Conservation (phyloP, 1,140 invertebrate species). For the Agrypnia vestita region DNA sequence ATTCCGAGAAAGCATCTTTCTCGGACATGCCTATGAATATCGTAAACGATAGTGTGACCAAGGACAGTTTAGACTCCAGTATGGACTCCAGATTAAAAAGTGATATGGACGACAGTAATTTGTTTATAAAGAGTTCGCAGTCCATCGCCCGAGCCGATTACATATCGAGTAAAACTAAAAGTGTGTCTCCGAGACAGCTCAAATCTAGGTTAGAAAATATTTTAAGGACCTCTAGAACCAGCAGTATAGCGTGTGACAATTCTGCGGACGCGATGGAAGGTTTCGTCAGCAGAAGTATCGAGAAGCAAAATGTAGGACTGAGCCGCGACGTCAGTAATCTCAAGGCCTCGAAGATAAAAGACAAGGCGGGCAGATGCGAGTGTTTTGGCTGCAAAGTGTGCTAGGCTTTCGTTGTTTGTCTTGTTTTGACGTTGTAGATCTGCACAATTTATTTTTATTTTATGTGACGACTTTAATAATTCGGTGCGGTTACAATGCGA, state of each 20-base stretch:
- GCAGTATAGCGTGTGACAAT: slow-evolving; percentile 47
- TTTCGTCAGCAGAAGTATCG: not conserved
- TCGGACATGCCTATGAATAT: slow-evolving; percentile 55
- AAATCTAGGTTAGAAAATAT: slow-evolving; percentile 70
- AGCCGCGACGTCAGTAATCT: not conserved
- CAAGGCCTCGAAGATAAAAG: slow-evolving; percentile 42
- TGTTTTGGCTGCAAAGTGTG: slow-evolving; percentile 56
- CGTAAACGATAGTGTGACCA: slow-evolving; percentile 54
- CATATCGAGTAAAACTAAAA: slow-evolving; percentile 65
- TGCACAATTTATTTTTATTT: slow-evolving; percentile 10
- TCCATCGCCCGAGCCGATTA: slow-evolving; percentile 42
- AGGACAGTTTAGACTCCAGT: slow-evolving; percentile 60
- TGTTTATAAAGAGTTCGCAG: slow-evolving; percentile 52
- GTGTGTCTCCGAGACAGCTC: slow-evolving; percentile 75
- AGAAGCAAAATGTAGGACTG: slow-evolving; percentile 4
- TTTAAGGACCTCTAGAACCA: slow-evolving; percentile 41
- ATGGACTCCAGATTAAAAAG: slow-evolving; percentile 52
- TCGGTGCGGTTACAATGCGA: too few relatives aligned
- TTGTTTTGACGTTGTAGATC: slow-evolving; percentile 22
- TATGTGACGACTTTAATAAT: slow-evolving; percentile 4
- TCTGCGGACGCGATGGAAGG: slow-evolving; percentile 8
- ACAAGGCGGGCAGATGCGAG: slow-evolving; percentile 48
- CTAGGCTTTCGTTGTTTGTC: slow-evolving; percentile 7
- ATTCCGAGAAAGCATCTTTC: slow-evolving; percentile 56
- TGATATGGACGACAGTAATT: slow-evolving; percentile 47